Evolutionary conservation across 2,113 vertebrate genomes (phyloP).

Genomic region (Alligator sinensis): DNA sequence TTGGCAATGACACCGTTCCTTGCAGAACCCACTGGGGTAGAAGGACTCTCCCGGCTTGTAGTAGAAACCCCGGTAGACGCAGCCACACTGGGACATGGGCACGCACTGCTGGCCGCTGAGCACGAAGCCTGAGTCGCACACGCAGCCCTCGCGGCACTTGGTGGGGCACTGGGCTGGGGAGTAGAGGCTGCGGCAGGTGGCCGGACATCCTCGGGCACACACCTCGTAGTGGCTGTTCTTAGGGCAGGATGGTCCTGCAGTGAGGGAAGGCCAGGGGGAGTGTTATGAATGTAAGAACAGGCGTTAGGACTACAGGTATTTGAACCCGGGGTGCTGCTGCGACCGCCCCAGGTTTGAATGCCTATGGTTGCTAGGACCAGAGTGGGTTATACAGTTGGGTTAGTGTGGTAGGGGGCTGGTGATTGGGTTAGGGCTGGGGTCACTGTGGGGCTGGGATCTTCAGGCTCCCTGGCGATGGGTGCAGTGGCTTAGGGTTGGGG

Average conservation of each 20-base stretch:
- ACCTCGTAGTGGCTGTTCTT: constrained; percentile 43
- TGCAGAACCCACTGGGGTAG: constrained; percentile 39
- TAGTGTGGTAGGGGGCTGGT: too few relatives aligned
- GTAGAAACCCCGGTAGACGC: constrained; percentile 74
- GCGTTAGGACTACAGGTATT: not conserved
- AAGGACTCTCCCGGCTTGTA: constrained; percentile 67
- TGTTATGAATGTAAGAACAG: too few relatives aligned
- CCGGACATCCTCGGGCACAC: constrained; percentile 27
- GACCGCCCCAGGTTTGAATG: accelerated
- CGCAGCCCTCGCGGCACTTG: constrained; percentile 32
- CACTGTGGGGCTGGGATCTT: too few relatives aligned
- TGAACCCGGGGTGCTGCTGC: too few relatives aligned
- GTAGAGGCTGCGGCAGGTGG: not conserved
- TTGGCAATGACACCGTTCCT: constrained; percentile 63
- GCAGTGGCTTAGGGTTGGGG: too few relatives aligned
- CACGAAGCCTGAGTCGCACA: constrained; percentile 27
- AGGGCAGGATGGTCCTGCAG: not conserved
- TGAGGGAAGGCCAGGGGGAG: not conserved
- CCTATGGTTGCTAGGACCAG: not conserved
- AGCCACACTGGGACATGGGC: constrained; percentile 77
- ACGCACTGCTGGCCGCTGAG: constrained; percentile 78
- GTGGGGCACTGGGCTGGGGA: not conserved
- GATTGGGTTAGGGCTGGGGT: too few relatives aligned
- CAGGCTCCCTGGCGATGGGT: too few relatives aligned
- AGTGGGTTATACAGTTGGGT: too few relatives aligned